These are phyloP conservation scores for Macrochelys suwanniensis DNA, from an alignment of 2,797 vertebrate species.

Conservation along the genomic window DNA sequence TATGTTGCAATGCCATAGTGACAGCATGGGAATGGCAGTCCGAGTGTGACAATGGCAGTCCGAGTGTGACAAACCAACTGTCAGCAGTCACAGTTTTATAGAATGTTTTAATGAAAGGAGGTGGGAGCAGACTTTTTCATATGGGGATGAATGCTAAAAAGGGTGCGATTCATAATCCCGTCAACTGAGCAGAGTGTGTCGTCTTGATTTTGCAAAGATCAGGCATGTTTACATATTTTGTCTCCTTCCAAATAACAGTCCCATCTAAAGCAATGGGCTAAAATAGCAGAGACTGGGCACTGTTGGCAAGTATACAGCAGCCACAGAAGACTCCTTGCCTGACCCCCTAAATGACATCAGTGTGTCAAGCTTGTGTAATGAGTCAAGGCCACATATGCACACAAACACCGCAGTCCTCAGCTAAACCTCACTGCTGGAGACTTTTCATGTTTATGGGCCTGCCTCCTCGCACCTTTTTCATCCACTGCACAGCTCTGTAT, in stretches of 20 bases:
- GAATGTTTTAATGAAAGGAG: background rate
- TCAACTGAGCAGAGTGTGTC: background rate
- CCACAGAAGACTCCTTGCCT: constrained; percentile 8
- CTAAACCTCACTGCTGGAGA: background rate
- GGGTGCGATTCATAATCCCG: background rate
- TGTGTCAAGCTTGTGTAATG: background rate
- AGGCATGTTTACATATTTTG: constrained; percentile 32
- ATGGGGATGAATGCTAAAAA: background rate
- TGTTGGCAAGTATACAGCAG: background rate
- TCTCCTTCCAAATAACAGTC: constrained; percentile 40
- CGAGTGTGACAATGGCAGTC: background rate
- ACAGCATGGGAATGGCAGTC: background rate
- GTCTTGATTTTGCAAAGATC: background rate
- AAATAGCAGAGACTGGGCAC: constrained; percentile 39
- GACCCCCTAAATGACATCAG: constrained; percentile 19
- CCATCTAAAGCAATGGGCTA: constrained; percentile 29
- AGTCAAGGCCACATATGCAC: background rate
- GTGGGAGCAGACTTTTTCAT: background rate
- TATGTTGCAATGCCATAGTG: background rate
- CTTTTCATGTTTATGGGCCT: background rate
- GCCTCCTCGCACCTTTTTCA: constrained; percentile 16
- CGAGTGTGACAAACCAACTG: background rate
- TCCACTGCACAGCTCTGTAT: background rate
- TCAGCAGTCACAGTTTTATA: background rate
- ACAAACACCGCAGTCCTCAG: background rate